Percentiles rank a stretch among this genome's conserved stretches.
Evolutionary conservation across 2,797 vertebrate genomes (phyloP).

Genomic region (Mormyrops boulengeri): DNA sequence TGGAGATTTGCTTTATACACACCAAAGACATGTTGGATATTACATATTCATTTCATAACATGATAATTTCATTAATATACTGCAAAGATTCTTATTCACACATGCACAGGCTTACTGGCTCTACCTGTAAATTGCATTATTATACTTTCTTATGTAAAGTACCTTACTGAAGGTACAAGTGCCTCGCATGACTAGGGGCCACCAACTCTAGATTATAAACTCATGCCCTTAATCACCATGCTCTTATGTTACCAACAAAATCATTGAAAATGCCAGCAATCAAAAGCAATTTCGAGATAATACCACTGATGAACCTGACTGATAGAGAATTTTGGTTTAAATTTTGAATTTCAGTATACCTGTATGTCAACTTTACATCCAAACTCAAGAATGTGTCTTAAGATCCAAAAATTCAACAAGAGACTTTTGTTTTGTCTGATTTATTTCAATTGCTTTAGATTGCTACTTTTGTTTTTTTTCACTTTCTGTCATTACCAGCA

Average conservation of each 20-base stretch:
- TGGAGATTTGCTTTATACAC: not conserved
- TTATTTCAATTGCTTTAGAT: not conserved
- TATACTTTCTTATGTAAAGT: not conserved
- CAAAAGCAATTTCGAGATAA: not conserved
- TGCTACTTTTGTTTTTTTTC: not conserved
- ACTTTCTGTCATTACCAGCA: not conserved
- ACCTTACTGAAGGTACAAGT: not conserved
- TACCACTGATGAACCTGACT: not conserved
- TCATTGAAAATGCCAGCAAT: not conserved
- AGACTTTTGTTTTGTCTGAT: not conserved
- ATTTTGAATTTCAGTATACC: not conserved
- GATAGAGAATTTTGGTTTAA: not conserved
- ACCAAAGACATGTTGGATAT: not conserved
- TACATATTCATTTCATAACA: not conserved
- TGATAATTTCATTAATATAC: not conserved
- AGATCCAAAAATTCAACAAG: not conserved
- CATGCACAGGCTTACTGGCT: not conserved
- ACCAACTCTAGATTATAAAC: not conserved
- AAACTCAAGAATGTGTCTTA: not conserved
- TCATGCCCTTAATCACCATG: not conserved
- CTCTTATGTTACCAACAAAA: not conserved
- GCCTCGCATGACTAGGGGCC: not conserved
- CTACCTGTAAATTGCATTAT: not conserved
- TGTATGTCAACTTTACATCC: not conserved
- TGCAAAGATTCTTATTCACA: not conserved